Percentiles rank a stretch among this genome's conserved stretches.
These are phyloP conservation scores for Athrips mouffetella DNA, from an alignment of 2,888 invertebrate species.

Conservation along the genomic window DNA sequence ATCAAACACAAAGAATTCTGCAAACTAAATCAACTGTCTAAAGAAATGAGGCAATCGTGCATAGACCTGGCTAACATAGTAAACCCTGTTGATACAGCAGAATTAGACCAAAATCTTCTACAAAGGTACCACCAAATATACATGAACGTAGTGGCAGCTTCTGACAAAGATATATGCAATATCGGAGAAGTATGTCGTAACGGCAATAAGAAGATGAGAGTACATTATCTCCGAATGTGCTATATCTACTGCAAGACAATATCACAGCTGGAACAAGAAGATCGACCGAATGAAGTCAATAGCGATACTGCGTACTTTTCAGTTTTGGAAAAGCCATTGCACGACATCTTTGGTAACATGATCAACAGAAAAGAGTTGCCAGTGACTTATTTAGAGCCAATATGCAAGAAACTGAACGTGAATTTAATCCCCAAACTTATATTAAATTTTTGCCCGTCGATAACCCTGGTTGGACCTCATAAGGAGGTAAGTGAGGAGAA, in stretches of 20 bases:
- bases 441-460: slow-evolving; percentile 84
- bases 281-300: slow-evolving; percentile 42
- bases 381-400: slow-evolving; percentile 82
- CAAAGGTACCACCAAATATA: slow-evolving; percentile 71
- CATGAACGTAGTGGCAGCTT: slow-evolving; percentile 69
- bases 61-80: slow-evolving; percentile 64
- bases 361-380: slow-evolving; percentile 83
- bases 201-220: slow-evolving; percentile 57
- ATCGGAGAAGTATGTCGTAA: slow-evolving; percentile 58
- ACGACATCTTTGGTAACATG: slow-evolving; percentile 81
- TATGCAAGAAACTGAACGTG: slow-evolving; percentile 83
- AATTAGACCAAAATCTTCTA: slow-evolving; percentile 51
- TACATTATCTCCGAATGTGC: slow-evolving; percentile 73
- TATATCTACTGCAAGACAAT: slow-evolving; percentile 79
- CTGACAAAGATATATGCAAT: slow-evolving; percentile 68
- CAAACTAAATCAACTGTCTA: slow-evolving; percentile 66
- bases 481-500: slow-evolving; percentile 59
- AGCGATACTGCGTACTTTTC: slow-evolving; percentile 66
- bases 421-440: slow-evolving; percentile 86
- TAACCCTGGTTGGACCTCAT: slow-evolving; percentile 63
- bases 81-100: slow-evolving; percentile 37
- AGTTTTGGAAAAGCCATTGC: slow-evolving; percentile 73
- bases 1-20: slow-evolving; percentile 72
- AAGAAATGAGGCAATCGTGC: slow-evolving; percentile 68
- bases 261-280: slow-evolving; percentile 66